Percentiles rank a stretch among this genome's conserved stretches.
Conservation (phyloP, 53 echinoderm and acorn worm genomes). For the Astropecten irregularis region DNA sequence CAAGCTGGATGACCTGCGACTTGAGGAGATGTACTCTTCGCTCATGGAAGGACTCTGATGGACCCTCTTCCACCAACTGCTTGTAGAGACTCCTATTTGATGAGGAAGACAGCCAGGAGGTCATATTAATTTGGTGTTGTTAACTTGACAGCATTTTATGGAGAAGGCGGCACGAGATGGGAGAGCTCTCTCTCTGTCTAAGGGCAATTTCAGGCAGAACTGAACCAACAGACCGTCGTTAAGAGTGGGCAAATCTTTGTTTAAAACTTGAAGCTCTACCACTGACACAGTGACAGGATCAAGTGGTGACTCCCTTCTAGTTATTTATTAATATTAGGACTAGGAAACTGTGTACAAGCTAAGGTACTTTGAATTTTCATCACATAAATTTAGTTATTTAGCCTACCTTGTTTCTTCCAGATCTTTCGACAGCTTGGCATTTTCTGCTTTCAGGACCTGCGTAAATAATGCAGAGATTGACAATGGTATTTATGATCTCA, state of each 20-base stretch:
- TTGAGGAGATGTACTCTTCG: conserved; percentile 89
- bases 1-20: conserved; percentile 90
- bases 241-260: no score
- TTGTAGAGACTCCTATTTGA: conserved; percentile 73
- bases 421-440: conserved; percentile 40
- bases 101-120: no score
- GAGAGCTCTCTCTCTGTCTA: no score
- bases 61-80: conserved; percentile 83
- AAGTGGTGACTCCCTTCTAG: no score
- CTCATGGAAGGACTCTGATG: conserved; percentile 83
- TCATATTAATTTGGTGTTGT: no score
- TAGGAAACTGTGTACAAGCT: background rate
- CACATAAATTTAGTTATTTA: background rate
- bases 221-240: no score
- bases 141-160: no score
- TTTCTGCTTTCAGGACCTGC: conserved; percentile 54
- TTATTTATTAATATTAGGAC: background rate
- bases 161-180: no score
- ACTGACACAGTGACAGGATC: no score
- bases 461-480: background rate
- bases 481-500: background rate
- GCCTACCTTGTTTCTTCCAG: conserved; percentile 58
- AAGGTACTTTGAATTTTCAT: background rate
- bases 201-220: no score
- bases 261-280: no score